Conservation (phyloP, 2,888 invertebrate species). For the Xanthorhoe designata region DNA sequence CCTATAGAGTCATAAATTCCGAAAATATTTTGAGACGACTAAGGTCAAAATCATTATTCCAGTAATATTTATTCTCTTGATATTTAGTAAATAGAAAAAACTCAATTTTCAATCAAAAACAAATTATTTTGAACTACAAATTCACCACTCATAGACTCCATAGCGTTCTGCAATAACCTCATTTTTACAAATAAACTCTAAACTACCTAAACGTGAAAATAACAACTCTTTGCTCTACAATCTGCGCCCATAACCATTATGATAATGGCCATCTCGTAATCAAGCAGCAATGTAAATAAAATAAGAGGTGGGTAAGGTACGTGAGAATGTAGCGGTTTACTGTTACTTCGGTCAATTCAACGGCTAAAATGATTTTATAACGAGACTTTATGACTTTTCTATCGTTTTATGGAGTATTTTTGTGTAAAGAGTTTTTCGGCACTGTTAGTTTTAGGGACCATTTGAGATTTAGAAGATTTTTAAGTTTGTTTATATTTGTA, state of each 20-base stretch:
- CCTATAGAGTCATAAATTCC: no score
- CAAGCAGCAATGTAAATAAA: constrained; percentile 28
- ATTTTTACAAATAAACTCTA: background rate
- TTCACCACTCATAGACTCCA: no score
- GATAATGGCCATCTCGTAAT: constrained; percentile 7
- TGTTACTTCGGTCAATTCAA: constrained; percentile 46
- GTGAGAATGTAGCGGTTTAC: constrained; percentile 49
- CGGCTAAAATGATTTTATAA: constrained; percentile 38
- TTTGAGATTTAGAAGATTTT: no score
- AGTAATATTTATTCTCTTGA: no score
- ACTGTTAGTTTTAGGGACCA: no score
- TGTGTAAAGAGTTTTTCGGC: background rate
- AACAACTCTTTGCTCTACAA: constrained; percentile 15
- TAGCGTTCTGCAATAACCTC: background rate
- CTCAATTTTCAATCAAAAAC: no score
- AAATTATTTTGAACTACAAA: no score
- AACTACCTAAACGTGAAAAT: constrained; percentile 1
- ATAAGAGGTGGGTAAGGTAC: constrained; percentile 43
- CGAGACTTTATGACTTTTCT: constrained; percentile 24
- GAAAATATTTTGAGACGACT: no score
- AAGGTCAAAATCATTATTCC: no score
- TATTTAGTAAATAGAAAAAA: no score
- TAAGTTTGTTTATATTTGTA: no score
- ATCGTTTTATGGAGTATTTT: constrained; percentile 2
- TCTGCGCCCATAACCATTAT: constrained; percentile 13